A percentile compares a stretch with the other conserved stretches of the same genome.
Evolutionary conservation across 2,888 invertebrate genomes (phyloP).

Genomic region (Torymus aiolomorphi): DNA sequence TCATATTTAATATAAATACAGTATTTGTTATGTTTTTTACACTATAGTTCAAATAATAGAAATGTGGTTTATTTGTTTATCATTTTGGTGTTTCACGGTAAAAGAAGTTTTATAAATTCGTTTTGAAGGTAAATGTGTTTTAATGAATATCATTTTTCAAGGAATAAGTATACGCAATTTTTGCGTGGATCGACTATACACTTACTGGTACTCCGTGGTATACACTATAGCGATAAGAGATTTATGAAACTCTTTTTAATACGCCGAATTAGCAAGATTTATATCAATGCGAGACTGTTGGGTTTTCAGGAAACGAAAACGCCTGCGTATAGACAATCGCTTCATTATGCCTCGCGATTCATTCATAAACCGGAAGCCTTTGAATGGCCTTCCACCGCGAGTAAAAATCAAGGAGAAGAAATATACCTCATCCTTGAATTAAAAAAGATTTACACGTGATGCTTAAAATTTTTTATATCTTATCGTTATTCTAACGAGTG

Average conservation of each 20-base stretch:
- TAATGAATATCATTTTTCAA: neutral
- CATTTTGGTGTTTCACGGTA: too few species aligned
- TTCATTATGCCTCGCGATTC: constrained; percentile 40
- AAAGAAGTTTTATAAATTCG: too few species aligned
- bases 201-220: neutral
- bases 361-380: constrained; percentile 49
- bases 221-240: constrained; percentile 4
- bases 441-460: neutral
- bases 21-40: too few species aligned
- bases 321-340: constrained; percentile 40
- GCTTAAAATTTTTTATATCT: neutral
- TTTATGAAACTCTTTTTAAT: constrained; percentile 24
- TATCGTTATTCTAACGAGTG: too few species aligned
- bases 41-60: too few species aligned
- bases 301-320: constrained; percentile 55
- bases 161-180: too few species aligned
- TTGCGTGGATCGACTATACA: too few species aligned
- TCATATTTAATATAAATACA: too few species aligned
- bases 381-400: constrained; percentile 19
- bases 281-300: constrained; percentile 48
- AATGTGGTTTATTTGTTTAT: too few species aligned
- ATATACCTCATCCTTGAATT: constrained; percentile 9
- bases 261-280: constrained; percentile 32
- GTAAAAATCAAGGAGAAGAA: constrained; percentile 18
- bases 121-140: neutral